Base-by-base conservation (phyloP, 1,140 invertebrate species). In the Caenorhabditis briggsae region DNA sequence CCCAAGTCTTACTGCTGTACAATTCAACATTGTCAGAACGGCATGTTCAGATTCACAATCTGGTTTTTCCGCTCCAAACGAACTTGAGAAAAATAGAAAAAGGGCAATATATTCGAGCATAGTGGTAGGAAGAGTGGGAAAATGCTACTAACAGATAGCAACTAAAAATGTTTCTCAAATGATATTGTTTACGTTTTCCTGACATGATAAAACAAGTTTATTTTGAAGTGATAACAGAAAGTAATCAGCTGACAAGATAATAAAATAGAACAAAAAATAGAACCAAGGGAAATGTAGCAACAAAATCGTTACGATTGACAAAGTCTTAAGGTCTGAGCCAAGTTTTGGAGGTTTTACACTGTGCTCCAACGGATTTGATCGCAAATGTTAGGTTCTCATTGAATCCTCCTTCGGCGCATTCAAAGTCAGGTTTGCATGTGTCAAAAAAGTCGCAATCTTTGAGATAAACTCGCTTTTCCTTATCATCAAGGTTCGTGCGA, bases 1-100 rank as follows among this genome's bases (percentile, higher is more conserved):
- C 7, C 8, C 6, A 23, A 61, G 9, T 20, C 23, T 20, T 61
- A 61, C 59, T 6, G 59, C 7, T 61, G 59, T 61, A 2, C 59
- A 61, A 25, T 61, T 61, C 59, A 61, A 9, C 59, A 61, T 61
- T 25, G 20, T 61, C 23, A 61, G n/a, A 9, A 61, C 59, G 11
- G 59, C 59, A 20, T 61, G 59, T 25, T 61, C 59, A 11, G 59
- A 61, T 61, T 23, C 23, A 61, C 59, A 61, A 25, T 61, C 59
- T 12, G 23, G 20, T 9, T 61, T 8, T 2, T 20, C 12, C 18
- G 5, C 56, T 9, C 56, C 56, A 58, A 58, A 16, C 1, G 50
- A 53, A 58, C 20, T n/a, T n/a, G 50, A 11, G 50, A 53, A 2
- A 2, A 53, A 11, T 53, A 53, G 11, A 11, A 53, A 53, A 53